Base-by-base conservation (phyloP, 2,888 invertebrate genomes). In the Pristionchus maxplancki region DNA sequence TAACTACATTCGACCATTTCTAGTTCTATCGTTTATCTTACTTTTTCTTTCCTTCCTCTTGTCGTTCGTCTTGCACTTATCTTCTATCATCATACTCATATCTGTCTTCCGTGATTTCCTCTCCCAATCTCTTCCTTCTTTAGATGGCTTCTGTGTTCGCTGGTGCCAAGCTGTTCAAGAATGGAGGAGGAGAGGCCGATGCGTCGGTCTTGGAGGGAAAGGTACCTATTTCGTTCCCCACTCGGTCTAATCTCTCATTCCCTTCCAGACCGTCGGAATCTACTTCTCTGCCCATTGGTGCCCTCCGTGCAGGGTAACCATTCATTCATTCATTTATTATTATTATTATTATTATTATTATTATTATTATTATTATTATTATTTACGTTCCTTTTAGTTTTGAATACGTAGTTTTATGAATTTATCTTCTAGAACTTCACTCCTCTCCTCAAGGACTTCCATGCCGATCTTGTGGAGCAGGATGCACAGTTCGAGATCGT, bases 201-300 rank as follows among this genome's bases (percentile, higher is more conserved):
- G 71, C 50, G 20, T 40, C 58, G 3, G 88, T 67, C 28, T 85
- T 88, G 34, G 40, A 85, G 84, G 88, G 88, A 88, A 88, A 88
- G 86, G 86, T 87, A 71, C 53, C 28, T 44, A 44, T 13, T 17
- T 48, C 9, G 8, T 3, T 62, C 13, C 34, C 67, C 6, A 34
- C 34, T 67, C 34, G 67, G 40, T 74, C 34, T 74, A 24, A 74
- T 84, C 31, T 24, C n/a, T 84, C 34, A 1, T 8, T 44, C 37
- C 31, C 24, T 81, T 53, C 1, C 37, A 90, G 87, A 83, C 91
- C 4, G 90, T 92, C 48, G 92, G 88, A 34, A 88, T 92, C 87
- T 92, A 92, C 93, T 96, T 96, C 93, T 95, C 95, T 4, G 95
- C 95, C n/a, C 95, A 95, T 90, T 96, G 96, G 95, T 96, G 95